Evolutionary conservation across 2,113 vertebrate genomes (phyloP).

Genomic region (Sceloporus undulatus): DNA sequence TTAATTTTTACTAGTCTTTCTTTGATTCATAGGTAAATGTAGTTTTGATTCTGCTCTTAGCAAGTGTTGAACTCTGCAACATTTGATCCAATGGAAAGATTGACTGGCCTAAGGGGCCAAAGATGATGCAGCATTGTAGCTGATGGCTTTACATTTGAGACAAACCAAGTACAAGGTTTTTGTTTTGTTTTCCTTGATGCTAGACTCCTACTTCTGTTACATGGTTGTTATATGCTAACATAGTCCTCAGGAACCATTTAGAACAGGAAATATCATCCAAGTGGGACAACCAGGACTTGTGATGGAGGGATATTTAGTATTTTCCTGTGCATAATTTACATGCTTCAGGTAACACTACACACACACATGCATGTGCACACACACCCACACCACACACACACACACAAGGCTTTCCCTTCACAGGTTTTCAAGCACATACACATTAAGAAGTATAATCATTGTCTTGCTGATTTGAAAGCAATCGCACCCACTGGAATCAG

Average conservation of each 20-base stretch:
- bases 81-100: constrained; percentile 13
- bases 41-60: no score
- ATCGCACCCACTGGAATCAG: background rate
- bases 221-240: background rate
- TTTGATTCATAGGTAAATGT: no score
- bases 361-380: no score
- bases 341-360: background rate
- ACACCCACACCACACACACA: no score
- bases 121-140: background rate
- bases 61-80: no score
- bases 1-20: background rate
- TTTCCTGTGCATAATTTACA: background rate
- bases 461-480: background rate
- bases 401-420: background rate
- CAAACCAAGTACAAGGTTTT: no score
- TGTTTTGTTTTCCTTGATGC: background rate
- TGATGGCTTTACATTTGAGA: background rate
- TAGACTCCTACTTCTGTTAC: background rate
- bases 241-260: background rate
- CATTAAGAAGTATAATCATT: background rate
- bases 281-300: no score
- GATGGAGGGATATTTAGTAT: no score
- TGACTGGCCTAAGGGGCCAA: no score
- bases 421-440: background rate
- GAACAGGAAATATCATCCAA: background rate